These are phyloP conservation scores for Encarsia formosa DNA, from an alignment of 2,888 invertebrate genomes.

Conservation along the genomic window DNA sequence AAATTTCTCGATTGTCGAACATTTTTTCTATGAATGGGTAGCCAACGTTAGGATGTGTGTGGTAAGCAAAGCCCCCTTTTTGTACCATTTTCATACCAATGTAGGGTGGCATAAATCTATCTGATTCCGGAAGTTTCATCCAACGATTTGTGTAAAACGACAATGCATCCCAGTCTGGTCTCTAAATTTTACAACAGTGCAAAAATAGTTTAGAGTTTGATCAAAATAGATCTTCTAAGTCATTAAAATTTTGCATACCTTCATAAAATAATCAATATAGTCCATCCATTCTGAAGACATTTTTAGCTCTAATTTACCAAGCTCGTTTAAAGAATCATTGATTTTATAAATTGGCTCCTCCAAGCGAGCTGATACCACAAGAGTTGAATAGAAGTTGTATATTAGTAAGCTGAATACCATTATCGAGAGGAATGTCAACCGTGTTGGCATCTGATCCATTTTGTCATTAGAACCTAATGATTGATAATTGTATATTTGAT, in stretches of 20 bases:
- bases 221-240: no score
- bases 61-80: constrained; percentile 39
- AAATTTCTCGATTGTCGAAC: constrained; percentile 39
- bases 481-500: background rate
- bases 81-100: constrained; percentile 36
- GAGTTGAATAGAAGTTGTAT: constrained; percentile 43
- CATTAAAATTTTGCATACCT: background rate
- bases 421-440: constrained; percentile 38
- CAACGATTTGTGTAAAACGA: constrained; percentile 27
- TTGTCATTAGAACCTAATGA: constrained; percentile 37
- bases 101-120: constrained; percentile 34
- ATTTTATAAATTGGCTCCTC: constrained; percentile 41
- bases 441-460: constrained; percentile 35
- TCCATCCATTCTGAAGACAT: constrained; percentile 39
- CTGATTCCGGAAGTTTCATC: constrained; percentile 33
- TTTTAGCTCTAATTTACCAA: constrained; percentile 36
- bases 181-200: no score
- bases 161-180: background rate
- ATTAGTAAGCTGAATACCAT: constrained; percentile 40
- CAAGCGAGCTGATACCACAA: constrained; percentile 42
- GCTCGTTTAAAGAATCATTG: constrained; percentile 41
- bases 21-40: constrained; percentile 39
- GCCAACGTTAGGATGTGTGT: constrained; percentile 38
- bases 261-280: constrained; percentile 34
- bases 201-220: no score